Evolutionary conservation across 2,797 vertebrate genomes (phyloP), one percentile per base, ranked within the genome.

Genomic region (Bovichtus variegatus): DNA sequence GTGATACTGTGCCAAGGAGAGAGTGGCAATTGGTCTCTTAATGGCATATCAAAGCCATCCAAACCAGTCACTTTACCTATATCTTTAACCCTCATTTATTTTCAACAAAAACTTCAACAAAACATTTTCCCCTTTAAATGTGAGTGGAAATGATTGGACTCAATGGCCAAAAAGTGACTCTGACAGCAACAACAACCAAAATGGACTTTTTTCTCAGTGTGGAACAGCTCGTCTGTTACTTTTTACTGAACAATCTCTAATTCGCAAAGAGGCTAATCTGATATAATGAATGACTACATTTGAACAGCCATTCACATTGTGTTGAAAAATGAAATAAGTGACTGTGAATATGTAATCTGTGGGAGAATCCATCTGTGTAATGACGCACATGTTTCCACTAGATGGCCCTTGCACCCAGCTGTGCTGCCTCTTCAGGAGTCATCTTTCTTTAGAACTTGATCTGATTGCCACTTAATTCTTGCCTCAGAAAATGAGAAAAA

Each of bases 351-450:
- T 86, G 74, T 71, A 46, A 76, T 76, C 58, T 73, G 55, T 54
- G 58, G 58, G 50, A 70, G 70, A 73, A 77, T 67, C 49, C 43
- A 71, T 78, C 74, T 84, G 82, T 92, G 92, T 89, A 93, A 89
- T 92, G 84, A 75, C 71, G 29, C 43, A 36, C 38, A 8, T 82
- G 53, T 85, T 81, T 86, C 94, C 94, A 93, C 94, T 94, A 95
- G 94, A 92, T 94, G 95, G 94, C 93, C 86, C 89, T 91, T 91
- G 82, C 77, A 91, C 86, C 91, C 90, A 93, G 81, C 86, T 78
- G 81, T 89, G 85, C 51, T 59, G 63, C 69, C 67, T 78, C 78
- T 58, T 77, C 61, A 60, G 43, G 54, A 82, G 68, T 80, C 61
- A 53, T 65, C 66, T 75, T 80, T 80, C 77, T 85, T 90, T 86